Base-by-base conservation (phyloP, 2,888 invertebrate species). In the Athrips mouffetella region DNA sequence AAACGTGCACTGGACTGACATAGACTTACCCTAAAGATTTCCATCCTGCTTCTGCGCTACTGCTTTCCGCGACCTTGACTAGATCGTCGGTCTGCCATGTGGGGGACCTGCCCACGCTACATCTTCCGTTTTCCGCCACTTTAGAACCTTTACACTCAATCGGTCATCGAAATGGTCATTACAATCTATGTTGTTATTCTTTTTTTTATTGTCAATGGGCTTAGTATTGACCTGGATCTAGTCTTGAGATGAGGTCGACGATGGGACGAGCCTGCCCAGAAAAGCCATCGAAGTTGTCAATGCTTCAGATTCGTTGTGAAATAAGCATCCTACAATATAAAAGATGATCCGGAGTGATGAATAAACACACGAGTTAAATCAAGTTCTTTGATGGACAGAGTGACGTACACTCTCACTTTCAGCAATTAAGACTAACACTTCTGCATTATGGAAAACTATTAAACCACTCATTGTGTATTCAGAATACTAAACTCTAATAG, bases 401-500 rank as follows among this genome's bases (percentile, higher is more conserved):
- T 65, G 67, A 71, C 70, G 71, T 63, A 60, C 65, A 65, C 63
- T 68, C 64, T 70, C 65, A 65, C 60, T 52, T 70, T 58, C 5
- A 61, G 65, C 60, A 63, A 67, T 65, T 66, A 75, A 72, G 73
- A 63, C 59, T 52, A 66, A n/a, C 74, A 76, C 79, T 73, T 69
- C 70, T 70, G 62, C 53, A 62, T 75, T 73, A 80, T 82, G 77
- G 76, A 78, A 35, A 81, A 81, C 72, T 57, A 78, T 80, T 76
- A 79, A 66, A 73, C 55, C 58, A 63, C 59, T 76, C 69, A 77
- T 80, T 77, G 65, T 54, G 57, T 72, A 84, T 83, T 82, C 84
- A 69, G 79, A 79, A 82, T 81, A 77, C 67, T 77, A 74, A 81
- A 76, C 62, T 62, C 51, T 72, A 77, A 76, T 72, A 50, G 61